phyloP scores from a whole-genome alignment of 2,113 vertebrate species.

The Butastur rufipennis region DNA sequence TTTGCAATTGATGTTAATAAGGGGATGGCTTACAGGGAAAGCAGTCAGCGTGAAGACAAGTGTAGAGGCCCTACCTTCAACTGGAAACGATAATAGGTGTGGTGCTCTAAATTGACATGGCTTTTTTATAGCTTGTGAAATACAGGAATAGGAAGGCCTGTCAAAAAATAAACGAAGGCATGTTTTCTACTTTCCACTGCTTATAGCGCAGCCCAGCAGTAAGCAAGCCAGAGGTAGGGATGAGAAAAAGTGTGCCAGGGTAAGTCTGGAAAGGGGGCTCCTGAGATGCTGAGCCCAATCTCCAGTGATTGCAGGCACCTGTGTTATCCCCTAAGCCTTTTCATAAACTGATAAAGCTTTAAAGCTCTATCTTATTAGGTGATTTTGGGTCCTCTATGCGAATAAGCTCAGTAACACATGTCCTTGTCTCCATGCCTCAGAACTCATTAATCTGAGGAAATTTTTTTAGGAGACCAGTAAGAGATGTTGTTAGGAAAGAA shows the following conservation, averaged over 20 bases:
- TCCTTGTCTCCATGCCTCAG: background rate
- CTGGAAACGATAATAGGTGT: background rate
- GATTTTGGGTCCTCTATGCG: background rate
- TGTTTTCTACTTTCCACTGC: background rate
- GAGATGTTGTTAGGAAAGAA: background rate
- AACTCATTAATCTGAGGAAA: background rate
- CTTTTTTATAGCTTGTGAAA: background rate
- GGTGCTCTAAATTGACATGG: background rate
- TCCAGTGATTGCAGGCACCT: background rate
- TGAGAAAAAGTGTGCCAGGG: background rate
- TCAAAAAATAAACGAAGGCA: background rate
- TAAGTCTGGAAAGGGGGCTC: background rate
- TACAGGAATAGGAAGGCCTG: background rate
- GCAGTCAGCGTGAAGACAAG: background rate
- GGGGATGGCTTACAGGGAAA: conserved; percentile 11
- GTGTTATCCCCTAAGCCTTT: background rate
- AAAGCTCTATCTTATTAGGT: background rate
- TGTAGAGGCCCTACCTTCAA: background rate
- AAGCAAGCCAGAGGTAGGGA: background rate
- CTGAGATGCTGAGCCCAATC: background rate
- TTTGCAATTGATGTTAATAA: conserved; percentile 30
- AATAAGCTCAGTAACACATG: background rate
- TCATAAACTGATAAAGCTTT: conserved; percentile 6
- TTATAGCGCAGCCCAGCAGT: background rate
- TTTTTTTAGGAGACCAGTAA: background rate